Evolutionary conservation across 2,888 invertebrate genomes (phyloP).

Genomic region (Elegia similella): DNA sequence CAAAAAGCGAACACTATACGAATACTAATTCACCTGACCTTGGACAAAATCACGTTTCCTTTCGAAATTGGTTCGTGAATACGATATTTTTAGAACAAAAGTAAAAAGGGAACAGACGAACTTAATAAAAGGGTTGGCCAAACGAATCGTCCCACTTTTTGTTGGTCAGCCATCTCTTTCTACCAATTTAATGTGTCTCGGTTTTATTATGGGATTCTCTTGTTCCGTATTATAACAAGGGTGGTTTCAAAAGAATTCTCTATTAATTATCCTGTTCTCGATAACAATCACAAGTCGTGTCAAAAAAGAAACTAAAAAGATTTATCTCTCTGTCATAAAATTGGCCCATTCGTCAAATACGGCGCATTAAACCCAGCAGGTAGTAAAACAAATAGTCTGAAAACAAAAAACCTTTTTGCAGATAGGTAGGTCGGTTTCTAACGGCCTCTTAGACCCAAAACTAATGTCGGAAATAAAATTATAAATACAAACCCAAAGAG

Average conservation of each 20-base stretch:
- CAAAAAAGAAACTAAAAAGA: background rate
- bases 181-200: conserved; percentile 50
- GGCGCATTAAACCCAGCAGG: conserved; percentile 6
- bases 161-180: conserved; percentile 60
- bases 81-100: conserved; percentile 79
- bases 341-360: background rate
- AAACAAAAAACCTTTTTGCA: background rate
- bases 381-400: conserved; percentile 2
- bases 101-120: conserved; percentile 67
- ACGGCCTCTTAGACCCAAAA: background rate
- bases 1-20: conserved; percentile 70
- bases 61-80: conserved; percentile 80
- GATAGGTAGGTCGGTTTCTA: background rate
- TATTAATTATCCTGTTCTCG: conserved; percentile 9
- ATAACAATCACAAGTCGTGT: conserved; percentile 3
- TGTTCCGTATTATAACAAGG: conserved; percentile 37
- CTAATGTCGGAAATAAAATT: background rate
- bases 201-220: conserved; percentile 45
- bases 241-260: conserved; percentile 26
- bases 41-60: conserved; percentile 79
- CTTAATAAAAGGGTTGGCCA: conserved; percentile 74
- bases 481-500: background rate
- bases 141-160: conserved; percentile 68
- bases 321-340: conserved; percentile 13
- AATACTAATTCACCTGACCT: conserved; percentile 78